Base-by-base conservation (phyloP, 2,888 invertebrate species). In the Phytoseiulus persimilis region DNA sequence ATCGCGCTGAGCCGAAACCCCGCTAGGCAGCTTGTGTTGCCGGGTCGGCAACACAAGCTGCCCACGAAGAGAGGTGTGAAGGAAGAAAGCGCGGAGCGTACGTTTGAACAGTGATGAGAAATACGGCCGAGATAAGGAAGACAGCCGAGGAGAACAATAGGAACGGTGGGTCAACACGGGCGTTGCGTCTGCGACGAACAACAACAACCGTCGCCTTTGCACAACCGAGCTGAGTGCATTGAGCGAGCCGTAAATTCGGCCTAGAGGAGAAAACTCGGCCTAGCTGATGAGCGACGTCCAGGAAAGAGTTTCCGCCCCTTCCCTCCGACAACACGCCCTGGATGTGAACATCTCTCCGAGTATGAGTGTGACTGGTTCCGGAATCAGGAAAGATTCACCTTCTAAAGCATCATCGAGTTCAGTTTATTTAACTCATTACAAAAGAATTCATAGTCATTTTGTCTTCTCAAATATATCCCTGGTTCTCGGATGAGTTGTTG, bases 361-460 rank as follows among this genome's bases (percentile, higher is more conserved):
- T 11, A 65, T 65, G 1, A 65, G 14, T 65, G 28, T 65, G 1
- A 65, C 18, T n/a, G 2, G 32, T 33, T 2, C 28, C 14, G 28
- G 11, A 23, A 14, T 14, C 18, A n/a, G 28, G 32, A 84, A 84
- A 33, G 84, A 32, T 14, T 9, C 33, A 31, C 1, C 11, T 32
- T n/a, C 2, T 84, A 39, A 33, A 33, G 45, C 45, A 31, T 33
- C 45, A 87, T 39, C 32, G 87, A 33, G 31, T 33, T 87, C 33
- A 87, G 45, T 87, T 87, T 87, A 87, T 87, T 87, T 39, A 87
- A 87, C 87, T 32, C 31, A 87, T 87, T 87, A 87, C 87, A 33
- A 87, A 87, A 87, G 32, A 45, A 39, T 87, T 87, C 33, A 87
- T 45, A 14, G 28, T 33, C 87, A 33, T 39, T 87, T 32, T 83